These are phyloP conservation scores for Cottus gobio DNA, from an alignment of 2,113 vertebrate genomes.

Conservation along the genomic window DNA sequence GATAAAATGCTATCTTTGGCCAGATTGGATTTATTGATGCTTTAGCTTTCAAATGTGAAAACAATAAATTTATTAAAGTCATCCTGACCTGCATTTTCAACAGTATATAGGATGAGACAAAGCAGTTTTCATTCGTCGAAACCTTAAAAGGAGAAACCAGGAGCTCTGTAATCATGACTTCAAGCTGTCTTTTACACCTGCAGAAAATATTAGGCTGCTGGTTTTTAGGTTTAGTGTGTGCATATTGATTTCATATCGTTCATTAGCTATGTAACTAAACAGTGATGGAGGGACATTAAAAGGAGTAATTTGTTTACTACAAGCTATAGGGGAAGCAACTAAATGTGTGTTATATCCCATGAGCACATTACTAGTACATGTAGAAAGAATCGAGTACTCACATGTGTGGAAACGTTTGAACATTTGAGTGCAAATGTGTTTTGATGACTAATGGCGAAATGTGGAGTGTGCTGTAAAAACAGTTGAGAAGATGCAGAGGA, in stretches of 20 bases:
- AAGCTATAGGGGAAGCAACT: neutral
- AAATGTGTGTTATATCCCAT: neutral
- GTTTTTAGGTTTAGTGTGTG: neutral
- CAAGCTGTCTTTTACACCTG: no score
- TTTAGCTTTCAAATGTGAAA: neutral
- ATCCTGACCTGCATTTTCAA: neutral
- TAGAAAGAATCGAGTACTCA: neutral
- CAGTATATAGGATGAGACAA: neutral
- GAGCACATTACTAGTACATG: neutral
- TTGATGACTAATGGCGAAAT: conserved; percentile 41
- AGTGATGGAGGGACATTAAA: neutral
- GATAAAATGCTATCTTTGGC: no score
- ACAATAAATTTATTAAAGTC: no score
- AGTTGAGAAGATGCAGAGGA: conserved; percentile 14
- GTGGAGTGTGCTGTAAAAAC: conserved; percentile 35
- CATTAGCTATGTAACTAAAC: neutral
- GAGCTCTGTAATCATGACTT: no score
- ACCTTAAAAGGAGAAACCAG: neutral
- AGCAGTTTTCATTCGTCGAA: neutral
- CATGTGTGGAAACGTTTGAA: neutral
- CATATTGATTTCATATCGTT: neutral
- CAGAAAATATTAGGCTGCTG: neutral
- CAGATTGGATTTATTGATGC: no score
- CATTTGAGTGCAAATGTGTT: conserved; percentile 19
- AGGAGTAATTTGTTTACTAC: neutral